Percentiles rank a stretch among this genome's conserved stretches.
Conservation (phyloP, 2,797 vertebrate species). For the Pristis pectinata region DNA sequence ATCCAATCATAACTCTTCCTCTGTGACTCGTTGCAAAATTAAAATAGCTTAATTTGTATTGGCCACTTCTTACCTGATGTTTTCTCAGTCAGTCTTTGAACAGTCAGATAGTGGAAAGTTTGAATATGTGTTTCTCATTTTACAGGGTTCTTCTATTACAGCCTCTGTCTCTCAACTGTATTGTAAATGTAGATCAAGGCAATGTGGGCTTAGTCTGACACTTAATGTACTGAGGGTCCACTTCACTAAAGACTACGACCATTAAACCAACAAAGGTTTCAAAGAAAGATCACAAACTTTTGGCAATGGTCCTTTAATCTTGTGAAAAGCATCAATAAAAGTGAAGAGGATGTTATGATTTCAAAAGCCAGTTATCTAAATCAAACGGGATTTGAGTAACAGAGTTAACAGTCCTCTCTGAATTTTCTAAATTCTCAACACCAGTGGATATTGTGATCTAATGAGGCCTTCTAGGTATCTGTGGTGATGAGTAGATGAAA, state of each 20-base stretch:
- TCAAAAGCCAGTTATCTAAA: too few relatives aligned
- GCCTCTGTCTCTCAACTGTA: too few relatives aligned
- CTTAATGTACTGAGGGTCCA: not conserved
- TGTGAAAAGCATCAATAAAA: not conserved
- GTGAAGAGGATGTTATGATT: not conserved
- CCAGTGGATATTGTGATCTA: not conserved
- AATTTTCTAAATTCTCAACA: not conserved
- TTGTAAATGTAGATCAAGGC: not conserved
- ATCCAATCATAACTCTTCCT: not conserved
- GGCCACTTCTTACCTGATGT: not conserved
- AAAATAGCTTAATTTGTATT: not conserved
- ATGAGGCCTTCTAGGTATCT: not conserved
- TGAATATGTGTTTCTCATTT: not conserved
- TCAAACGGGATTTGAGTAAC: not conserved
- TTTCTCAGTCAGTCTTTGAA: not conserved
- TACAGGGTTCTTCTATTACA: not conserved
- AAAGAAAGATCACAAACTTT: not conserved
- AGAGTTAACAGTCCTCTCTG: not conserved
- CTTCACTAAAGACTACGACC: too few relatives aligned
- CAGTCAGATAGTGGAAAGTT: not conserved
- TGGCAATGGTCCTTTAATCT: not conserved
- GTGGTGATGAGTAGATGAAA: not conserved
- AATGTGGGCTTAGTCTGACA: too few relatives aligned
- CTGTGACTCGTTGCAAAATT: too few relatives aligned
- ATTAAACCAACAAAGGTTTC: not conserved